These are phyloP conservation scores for Parauchenoglanis punctatus DNA, from an alignment of 2,797 vertebrate species.

Conservation along the genomic window DNA sequence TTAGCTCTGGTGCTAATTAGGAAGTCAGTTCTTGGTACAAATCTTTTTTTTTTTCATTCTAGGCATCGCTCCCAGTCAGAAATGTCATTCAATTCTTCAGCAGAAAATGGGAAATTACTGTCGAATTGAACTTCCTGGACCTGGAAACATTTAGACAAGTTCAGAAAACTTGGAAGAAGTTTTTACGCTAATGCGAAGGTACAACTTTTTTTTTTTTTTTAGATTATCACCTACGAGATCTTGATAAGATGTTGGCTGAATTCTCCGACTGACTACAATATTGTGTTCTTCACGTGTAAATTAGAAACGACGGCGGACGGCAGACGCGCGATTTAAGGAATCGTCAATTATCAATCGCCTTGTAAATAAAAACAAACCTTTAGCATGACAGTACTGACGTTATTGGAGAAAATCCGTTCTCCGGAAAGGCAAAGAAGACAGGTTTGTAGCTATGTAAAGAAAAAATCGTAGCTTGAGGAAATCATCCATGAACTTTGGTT, in stretches of 20 bases:
- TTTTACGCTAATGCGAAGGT: background rate
- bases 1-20: conserved; percentile 39
- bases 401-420: no score
- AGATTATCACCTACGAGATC: background rate
- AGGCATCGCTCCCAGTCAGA: conserved; percentile 6
- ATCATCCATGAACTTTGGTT: background rate
- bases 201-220: background rate
- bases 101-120: background rate
- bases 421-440: no score
- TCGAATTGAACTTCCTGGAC: background rate
- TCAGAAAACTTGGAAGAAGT: background rate
- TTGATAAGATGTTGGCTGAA: background rate
- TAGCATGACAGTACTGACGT: background rate
- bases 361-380: background rate
- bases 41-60: background rate
- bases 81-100: background rate
- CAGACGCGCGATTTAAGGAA: background rate
- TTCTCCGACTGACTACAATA: background rate
- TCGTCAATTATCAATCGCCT: background rate
- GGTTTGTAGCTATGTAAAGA: background rate
- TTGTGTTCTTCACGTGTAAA: background rate
- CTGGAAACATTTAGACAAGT: background rate
- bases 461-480: background rate
- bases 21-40: conserved; percentile 3
- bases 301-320: no score